A percentile compares a stretch with the other conserved stretches of the same genome.
Conservation (phyloP, 2,113 vertebrate genomes). For the Megaceryle maxima region DNA sequence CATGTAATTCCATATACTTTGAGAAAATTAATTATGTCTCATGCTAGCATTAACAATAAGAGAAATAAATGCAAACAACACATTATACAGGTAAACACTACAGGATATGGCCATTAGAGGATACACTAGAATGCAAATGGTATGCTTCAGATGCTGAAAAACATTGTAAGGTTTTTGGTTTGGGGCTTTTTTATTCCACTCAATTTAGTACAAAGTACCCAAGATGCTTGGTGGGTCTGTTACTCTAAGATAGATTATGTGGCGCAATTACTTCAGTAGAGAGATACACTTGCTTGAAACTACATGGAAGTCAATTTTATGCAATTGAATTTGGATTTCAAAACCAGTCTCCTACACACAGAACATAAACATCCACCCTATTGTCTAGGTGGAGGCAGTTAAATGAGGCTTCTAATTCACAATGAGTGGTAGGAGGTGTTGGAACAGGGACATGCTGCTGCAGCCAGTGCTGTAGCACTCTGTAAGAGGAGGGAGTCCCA, state of each 20-base stretch:
- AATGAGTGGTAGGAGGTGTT: neutral
- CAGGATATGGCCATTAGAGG: neutral
- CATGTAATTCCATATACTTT: constrained; percentile 23
- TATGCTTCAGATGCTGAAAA: neutral
- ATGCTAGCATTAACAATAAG: constrained; percentile 17
- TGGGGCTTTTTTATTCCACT: neutral
- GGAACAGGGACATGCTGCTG: neutral
- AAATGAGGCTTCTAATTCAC: constrained; percentile 54
- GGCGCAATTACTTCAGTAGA: neutral
- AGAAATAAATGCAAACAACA: constrained; percentile 14
- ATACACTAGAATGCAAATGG: neutral
- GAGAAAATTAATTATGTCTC: constrained; percentile 43
- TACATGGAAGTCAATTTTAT: neutral
- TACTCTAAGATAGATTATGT: neutral
- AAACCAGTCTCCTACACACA: neutral
- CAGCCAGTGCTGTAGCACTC: neutral
- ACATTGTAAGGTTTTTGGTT: neutral
- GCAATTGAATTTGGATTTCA: constrained; percentile 44
- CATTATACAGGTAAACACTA: constrained; percentile 8
- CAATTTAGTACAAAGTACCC: neutral
- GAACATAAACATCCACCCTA: neutral
- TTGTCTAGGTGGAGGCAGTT: neutral
- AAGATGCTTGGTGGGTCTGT: neutral
- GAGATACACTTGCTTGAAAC: constrained; percentile 28
- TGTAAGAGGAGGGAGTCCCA: neutral